Evolutionary conservation across 2,113 vertebrate species (phyloP), one percentile per base, ranked within the genome.

Genomic region (Phaetusa simplex): DNA sequence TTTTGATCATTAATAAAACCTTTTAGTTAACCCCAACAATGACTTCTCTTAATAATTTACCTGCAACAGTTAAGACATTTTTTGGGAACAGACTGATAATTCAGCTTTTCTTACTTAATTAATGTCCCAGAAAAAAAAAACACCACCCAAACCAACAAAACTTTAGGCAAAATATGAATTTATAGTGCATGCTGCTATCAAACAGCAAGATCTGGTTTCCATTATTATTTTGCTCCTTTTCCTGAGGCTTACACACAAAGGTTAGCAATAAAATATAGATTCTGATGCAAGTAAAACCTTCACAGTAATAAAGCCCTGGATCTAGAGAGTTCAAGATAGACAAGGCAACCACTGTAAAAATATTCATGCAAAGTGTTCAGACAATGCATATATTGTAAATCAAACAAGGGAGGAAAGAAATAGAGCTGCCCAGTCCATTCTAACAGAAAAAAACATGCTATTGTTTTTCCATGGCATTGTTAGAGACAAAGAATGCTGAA

Each of bases 381-480:
- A 97, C 95, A 98, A 96, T 89, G 61, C 20, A 8, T 21, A 43
- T 20, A 97, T 87, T 97, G 96, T 97, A 70, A 92, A 58, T 47
- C 49, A 81, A 95, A 96, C 77, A 93, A 92, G 62, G 79, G n/a
- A 96, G 70, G 69, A 81, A 80, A 97, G 55, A 94, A 93, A 73
- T 15, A 94, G 84, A 95, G 69, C 58, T 87, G 62, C 53, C 40
- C 74, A 95, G 95, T 86, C 82, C 64, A 90, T 96, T 96, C 76
- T 38, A 77, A 93, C 62, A 74, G 89, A 69, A 71, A 69, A 94
- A 92, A 84, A 58, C 88, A 89, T 67, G 74, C 62, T 82, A 91
- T 94, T 96, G 92, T 95, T 94, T 94, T 84, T 43, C 29, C 49
- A 38, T 59, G 56, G 29, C 69, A 78, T 95, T 97, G 88, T 81